Conservation (phyloP, 2,888 invertebrate genomes). For the Leuctra nigra region DNA sequence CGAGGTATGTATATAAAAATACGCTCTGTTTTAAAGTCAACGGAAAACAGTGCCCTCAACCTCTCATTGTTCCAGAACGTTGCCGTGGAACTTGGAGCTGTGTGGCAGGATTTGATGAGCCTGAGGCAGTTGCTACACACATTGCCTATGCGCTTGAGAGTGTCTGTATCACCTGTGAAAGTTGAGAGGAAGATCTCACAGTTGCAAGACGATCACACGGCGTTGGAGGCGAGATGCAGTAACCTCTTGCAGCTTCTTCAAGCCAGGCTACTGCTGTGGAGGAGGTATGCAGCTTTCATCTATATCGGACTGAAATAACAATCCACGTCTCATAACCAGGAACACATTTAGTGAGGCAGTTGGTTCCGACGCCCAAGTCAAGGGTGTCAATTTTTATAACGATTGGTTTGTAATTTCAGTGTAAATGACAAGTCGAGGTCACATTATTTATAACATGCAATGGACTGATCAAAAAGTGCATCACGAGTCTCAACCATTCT, state of each 20-base stretch:
- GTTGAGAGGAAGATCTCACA: conserved; percentile 70
- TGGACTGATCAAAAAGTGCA: too few species aligned
- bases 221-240: conserved; percentile 62
- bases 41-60: neutral
- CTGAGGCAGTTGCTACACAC: conserved; percentile 70
- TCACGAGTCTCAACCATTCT: too few species aligned
- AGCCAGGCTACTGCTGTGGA: conserved; percentile 63
- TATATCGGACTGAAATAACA: too few species aligned
- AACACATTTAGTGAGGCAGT: too few species aligned
- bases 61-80: conserved; percentile 40
- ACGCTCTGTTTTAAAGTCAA: too few species aligned
- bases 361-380: too few species aligned
- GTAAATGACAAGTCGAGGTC: too few species aligned
- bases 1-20: conserved; percentile 39
- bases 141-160: conserved; percentile 64
- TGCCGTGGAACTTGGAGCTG: conserved; percentile 58
- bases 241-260: conserved; percentile 59
- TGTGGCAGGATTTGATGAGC: conserved; percentile 74
- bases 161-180: conserved; percentile 69
- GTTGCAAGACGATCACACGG: conserved; percentile 65
- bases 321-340: too few species aligned
- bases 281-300: conserved; percentile 37
- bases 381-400: too few species aligned
- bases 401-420: too few species aligned
- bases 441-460: too few species aligned